Evolutionary conservation across 2,113 vertebrate species (phyloP).

Genomic region (Pelecanus crispus): DNA sequence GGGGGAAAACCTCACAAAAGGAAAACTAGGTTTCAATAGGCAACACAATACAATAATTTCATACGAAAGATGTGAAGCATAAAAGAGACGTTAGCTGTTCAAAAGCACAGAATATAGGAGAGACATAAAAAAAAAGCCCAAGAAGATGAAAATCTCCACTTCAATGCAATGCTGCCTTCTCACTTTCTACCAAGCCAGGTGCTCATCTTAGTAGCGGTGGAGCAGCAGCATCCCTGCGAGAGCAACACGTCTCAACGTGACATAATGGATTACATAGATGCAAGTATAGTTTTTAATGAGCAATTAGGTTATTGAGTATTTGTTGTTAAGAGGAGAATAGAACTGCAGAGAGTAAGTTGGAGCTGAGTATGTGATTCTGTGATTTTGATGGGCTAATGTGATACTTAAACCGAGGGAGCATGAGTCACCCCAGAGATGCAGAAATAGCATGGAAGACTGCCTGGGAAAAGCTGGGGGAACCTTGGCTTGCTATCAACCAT

Average conservation of each 20-base stretch:
- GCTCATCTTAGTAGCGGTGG: neutral
- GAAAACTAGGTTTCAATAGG: constrained; percentile 57
- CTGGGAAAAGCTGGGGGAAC: neutral
- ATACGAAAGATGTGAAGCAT: constrained; percentile 61
- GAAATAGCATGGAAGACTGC: neutral
- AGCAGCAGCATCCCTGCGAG: neutral
- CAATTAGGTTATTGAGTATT: constrained; percentile 59
- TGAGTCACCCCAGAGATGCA: neutral
- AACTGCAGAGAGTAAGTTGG: neutral
- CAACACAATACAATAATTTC: constrained; percentile 75
- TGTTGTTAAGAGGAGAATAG: constrained; percentile 23
- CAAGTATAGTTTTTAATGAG: neutral
- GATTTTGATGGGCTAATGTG: neutral
- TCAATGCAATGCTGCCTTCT: constrained; percentile 62
- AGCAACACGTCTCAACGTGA: neutral
- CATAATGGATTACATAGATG: constrained; percentile 31
- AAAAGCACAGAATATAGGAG: constrained; percentile 65
- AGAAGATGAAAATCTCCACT: constrained; percentile 70
- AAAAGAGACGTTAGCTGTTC: constrained; percentile 73
- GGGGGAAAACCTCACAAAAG: constrained; percentile 67
- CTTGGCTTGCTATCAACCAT: neutral
- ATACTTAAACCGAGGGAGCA: neutral
- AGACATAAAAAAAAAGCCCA: constrained; percentile 14
- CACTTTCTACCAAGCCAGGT: constrained; percentile 19
- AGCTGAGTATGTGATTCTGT: neutral